Conservation (phyloP, 1,140 invertebrate species). For the Neoseiulus cucumeris region DNA sequence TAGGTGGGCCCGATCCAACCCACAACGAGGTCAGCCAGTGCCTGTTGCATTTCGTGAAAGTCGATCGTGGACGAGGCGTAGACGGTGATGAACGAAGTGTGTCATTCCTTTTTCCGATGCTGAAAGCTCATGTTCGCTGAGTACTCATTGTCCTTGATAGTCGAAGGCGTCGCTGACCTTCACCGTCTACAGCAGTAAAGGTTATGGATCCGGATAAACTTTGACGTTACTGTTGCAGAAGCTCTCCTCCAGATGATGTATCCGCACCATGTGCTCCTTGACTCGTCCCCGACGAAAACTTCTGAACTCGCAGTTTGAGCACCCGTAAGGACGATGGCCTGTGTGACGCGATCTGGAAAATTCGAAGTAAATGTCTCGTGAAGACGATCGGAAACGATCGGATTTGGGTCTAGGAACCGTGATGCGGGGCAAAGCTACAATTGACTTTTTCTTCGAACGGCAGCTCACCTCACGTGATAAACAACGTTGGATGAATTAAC, state of each 20-base stretch:
- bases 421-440: background rate
- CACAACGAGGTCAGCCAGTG: no score
- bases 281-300: background rate
- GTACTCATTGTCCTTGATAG: no score
- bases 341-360: background rate
- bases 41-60: no score
- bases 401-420: background rate
- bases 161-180: no score
- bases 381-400: background rate
- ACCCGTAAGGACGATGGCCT: background rate
- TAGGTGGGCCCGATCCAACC: no score
- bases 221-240: background rate
- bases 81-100: no score
- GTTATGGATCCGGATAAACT: slow-evolving; percentile 2
- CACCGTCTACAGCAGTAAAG: background rate
- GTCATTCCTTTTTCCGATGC: no score
- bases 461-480: background rate
- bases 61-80: no score
- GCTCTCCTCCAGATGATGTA: background rate
- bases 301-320: background rate
- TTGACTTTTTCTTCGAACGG: background rate
- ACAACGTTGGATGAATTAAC: slow-evolving; percentile 6
- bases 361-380: background rate
- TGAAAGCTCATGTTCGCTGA: no score
- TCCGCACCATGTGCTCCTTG: slow-evolving; percentile 3